A percentile compares a stretch with the other conserved stretches of the same genome.
phyloP scores from a whole-genome alignment of 2,113 vertebrate genomes.

The Notarius lentiginosus region DNA sequence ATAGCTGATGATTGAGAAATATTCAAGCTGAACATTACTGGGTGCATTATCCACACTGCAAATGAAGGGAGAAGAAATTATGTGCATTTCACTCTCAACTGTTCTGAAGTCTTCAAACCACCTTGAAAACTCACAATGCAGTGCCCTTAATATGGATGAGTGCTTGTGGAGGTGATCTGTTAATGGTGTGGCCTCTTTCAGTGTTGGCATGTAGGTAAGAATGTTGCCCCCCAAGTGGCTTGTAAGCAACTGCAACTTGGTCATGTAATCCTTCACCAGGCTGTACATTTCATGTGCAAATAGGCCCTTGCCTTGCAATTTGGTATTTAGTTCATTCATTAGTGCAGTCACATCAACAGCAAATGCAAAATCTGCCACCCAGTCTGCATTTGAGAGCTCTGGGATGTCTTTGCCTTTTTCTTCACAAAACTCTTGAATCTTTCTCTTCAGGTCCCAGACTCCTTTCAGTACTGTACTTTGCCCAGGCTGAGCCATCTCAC shows the following conservation, averaged over 20 bases:
- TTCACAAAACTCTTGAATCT: slow-evolving; percentile 47
- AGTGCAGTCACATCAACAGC: slow-evolving; percentile 44
- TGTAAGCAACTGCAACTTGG: slow-evolving; percentile 34
- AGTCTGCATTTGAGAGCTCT: slow-evolving; percentile 48
- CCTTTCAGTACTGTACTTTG: not conserved
- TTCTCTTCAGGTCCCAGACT: slow-evolving; percentile 2
- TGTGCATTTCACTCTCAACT: no score
- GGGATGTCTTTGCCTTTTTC: slow-evolving; percentile 46
- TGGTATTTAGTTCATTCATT: slow-evolving; percentile 55
- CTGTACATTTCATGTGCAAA: slow-evolving; percentile 57
- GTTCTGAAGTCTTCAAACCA: no score
- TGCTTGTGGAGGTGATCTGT: no score
- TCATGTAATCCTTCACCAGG: slow-evolving; percentile 23
- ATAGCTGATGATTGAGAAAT: no score
- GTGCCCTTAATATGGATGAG: no score
- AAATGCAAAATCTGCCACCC: slow-evolving; percentile 51
- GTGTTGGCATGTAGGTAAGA: no score
- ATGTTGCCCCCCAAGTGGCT: not conserved
- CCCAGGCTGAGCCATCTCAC: slow-evolving; percentile 11
- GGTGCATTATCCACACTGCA: no score
- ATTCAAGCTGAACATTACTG: no score
- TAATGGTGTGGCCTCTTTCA: no score
- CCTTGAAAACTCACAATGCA: no score
- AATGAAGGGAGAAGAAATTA: no score
- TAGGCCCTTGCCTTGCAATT: slow-evolving; percentile 53